Evolutionary conservation across 1,140 invertebrate species (phyloP).

Genomic region (Archegozetes longisetosus): DNA sequence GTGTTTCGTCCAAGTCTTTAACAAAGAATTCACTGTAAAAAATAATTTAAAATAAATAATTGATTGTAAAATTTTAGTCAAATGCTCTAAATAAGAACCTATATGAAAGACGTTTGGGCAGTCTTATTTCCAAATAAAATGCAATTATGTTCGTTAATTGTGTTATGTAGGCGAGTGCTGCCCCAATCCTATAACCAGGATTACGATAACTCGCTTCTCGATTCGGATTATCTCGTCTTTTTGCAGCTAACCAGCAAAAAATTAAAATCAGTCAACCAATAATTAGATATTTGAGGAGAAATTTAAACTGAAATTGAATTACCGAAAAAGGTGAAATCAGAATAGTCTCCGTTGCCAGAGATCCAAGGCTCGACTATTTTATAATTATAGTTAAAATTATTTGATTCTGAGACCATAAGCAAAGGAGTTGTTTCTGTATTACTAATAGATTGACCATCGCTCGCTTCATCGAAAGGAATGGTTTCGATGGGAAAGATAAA

Average conservation of each 20-base stretch:
- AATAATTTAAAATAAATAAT: slow-evolving; percentile 18
- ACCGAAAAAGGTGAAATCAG: background rate
- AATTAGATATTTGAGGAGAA: background rate
- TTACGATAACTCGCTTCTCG: slow-evolving; percentile 36
- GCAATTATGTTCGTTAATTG: slow-evolving; percentile 62
- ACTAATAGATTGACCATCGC: background rate
- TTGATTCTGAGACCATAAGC: background rate
- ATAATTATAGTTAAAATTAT: background rate
- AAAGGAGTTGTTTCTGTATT: slow-evolving; percentile 3
- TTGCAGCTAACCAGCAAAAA: background rate
- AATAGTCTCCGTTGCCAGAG: background rate
- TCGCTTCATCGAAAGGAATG: slow-evolving; percentile 33
- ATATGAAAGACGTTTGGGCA: slow-evolving; percentile 56
- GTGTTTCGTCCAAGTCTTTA: slow-evolving; percentile 46
- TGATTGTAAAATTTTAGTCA: no score
- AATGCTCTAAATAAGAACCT: no score
- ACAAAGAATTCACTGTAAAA: slow-evolving; percentile 53
- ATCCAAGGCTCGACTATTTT: slow-evolving; percentile 15
- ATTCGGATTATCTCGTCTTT: slow-evolving; percentile 6
- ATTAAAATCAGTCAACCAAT: background rate
- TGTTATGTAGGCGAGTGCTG: slow-evolving; percentile 58
- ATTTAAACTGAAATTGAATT: background rate
- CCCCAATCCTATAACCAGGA: slow-evolving; percentile 52
- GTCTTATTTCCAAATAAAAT: slow-evolving; percentile 52
- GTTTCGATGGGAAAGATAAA: slow-evolving; percentile 55